phyloP scores from a whole-genome alignment of 92 coral and sea anemone species.

The Chrysogorgia sp. region DNA sequence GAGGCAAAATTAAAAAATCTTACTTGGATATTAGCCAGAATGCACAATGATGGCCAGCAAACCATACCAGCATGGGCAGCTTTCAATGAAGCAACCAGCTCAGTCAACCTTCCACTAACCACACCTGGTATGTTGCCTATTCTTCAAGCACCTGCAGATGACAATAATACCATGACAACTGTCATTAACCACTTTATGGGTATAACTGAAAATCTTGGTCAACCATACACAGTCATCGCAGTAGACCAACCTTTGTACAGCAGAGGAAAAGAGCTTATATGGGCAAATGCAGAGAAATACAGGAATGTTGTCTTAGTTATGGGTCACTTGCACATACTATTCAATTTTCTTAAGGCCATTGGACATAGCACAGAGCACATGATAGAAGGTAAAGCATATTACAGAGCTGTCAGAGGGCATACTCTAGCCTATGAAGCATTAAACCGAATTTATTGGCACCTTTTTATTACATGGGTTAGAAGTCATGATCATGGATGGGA shows the following conservation, averaged over 20 bases:
- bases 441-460: not conserved
- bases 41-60: not conserved
- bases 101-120: not conserved
- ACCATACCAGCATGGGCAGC: slow-evolving; percentile 15
- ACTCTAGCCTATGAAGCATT: not conserved
- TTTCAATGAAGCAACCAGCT: not conserved
- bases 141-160: slow-evolving; percentile 21
- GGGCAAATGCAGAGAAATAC: slow-evolving; percentile 20
- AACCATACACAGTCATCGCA: slow-evolving; percentile 2
- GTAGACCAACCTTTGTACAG: too few relatives aligned
- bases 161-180: not conserved
- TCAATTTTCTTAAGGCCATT: slow-evolving; percentile 26
- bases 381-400: slow-evolving; percentile 3
- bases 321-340: slow-evolving; percentile 13
- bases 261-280: slow-evolving; percentile 18
- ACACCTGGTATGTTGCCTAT: slow-evolving; percentile 18
- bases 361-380: not conserved
- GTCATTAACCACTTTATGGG: slow-evolving; percentile 15
- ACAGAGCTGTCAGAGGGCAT: not conserved
- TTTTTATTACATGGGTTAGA: not conserved
- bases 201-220: not conserved
- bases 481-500: too few relatives aligned
- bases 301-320: slow-evolving; percentile 1
- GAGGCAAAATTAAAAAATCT: not conserved
- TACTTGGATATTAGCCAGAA: not conserved